These are phyloP conservation scores for Acanthosepion lycidas DNA, from an alignment of 2,888 invertebrate species.

Conservation along the genomic window DNA sequence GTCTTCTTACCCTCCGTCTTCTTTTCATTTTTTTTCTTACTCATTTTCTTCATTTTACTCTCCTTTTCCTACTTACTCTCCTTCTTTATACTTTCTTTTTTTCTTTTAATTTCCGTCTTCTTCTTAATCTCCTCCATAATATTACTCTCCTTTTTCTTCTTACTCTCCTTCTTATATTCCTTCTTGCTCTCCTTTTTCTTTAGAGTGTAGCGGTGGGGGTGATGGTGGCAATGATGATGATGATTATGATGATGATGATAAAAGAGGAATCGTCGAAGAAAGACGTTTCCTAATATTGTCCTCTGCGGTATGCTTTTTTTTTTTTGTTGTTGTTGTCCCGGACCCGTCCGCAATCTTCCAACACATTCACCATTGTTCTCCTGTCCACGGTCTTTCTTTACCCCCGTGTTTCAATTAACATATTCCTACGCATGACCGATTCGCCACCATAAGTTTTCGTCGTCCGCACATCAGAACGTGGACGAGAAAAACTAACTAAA, in stretches of 20 bases:
- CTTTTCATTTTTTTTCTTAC: neutral
- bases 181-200: neutral
- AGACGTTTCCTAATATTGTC: neutral
- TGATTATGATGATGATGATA: neutral
- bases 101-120: neutral
- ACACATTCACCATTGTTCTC: neutral
- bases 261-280: neutral
- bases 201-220: neutral
- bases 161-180: neutral
- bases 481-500: neutral
- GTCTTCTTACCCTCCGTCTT: neutral
- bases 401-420: neutral
- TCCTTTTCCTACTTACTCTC: neutral
- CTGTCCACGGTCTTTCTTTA: conserved; percentile 18
- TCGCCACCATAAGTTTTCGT: conserved; percentile 33
- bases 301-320: neutral
- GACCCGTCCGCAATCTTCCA: neutral
- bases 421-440: conserved; percentile 33
- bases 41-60: neutral
- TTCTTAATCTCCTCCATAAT: neutral
- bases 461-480: conserved; percentile 3
- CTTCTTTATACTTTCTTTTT: neutral
- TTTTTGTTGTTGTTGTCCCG: neutral
- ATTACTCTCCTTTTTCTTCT: neutral
- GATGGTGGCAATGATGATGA: neutral